Evolutionary conservation across 2,888 invertebrate genomes (phyloP).

Genomic region (Chelonus formosanus): DNA sequence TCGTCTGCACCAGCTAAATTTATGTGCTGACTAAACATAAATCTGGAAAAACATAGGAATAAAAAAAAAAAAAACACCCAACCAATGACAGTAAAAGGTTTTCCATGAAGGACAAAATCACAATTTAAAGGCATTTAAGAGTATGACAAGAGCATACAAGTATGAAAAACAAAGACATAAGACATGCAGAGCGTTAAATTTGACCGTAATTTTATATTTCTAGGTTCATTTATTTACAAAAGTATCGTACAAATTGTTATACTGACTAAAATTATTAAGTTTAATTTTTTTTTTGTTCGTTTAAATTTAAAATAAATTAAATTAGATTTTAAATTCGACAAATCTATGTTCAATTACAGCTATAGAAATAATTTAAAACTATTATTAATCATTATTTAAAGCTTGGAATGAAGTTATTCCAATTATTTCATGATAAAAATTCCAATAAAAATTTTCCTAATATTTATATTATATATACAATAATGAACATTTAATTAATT

Average conservation of each 20-base stretch:
- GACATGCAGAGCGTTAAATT: conserved; percentile 59
- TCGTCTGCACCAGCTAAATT: conserved; percentile 36
- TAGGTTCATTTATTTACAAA: conserved; percentile 57
- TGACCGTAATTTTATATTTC: conserved; percentile 47
- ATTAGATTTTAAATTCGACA: too few species aligned
- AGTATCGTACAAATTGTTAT: conserved; percentile 49
- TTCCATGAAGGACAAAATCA: conserved; percentile 34
- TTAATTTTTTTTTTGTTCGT: not conserved
- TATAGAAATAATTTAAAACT: too few species aligned
- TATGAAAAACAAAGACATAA: conserved; percentile 34
- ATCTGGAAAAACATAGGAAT: conserved; percentile 57
- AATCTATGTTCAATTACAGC: too few species aligned
- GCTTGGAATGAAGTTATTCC: too few species aligned
- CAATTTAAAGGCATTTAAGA: conserved; percentile 36
- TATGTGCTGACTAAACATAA: conserved; percentile 59
- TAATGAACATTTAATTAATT: too few species aligned
- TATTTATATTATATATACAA: too few species aligned
- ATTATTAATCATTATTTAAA: too few species aligned
- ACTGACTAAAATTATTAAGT: conserved; percentile 11
- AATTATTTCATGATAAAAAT: too few species aligned
- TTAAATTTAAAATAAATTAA: too few species aligned
- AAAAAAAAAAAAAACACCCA: conserved; percentile 61
- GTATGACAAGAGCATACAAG: conserved; percentile 30
- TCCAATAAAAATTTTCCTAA: too few species aligned
- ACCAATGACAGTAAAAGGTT: conserved; percentile 52